Evolutionary conservation across 2,113 vertebrate genomes (phyloP).

Genomic region (Urocynchramus pylzowi): DNA sequence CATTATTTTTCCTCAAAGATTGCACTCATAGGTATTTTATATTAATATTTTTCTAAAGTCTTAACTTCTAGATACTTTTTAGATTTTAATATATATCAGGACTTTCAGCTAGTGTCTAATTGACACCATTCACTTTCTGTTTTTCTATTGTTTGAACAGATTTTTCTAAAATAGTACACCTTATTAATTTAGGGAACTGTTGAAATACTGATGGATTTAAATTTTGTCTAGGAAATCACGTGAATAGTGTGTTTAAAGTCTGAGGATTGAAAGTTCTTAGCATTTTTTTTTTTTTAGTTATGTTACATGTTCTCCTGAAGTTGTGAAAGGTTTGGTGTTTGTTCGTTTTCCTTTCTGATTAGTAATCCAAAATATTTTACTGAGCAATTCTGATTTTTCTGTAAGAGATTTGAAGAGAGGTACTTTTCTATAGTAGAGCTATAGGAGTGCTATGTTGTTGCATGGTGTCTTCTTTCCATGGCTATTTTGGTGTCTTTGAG

Average conservation of each 20-base stretch:
- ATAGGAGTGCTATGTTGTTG: neutral
- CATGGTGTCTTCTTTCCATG: neutral
- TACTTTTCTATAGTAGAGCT: neutral
- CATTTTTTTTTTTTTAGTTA: neutral
- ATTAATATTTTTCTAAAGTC: constrained; percentile 30
- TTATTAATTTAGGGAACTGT: neutral
- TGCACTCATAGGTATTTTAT: constrained; percentile 17
- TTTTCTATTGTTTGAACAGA: neutral
- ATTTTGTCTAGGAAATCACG: neutral
- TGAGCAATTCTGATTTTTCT: neutral
- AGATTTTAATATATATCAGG: neutral
- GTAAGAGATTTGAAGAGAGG: neutral
- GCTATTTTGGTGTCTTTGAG: neutral
- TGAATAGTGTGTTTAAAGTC: neutral
- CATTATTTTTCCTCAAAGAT: constrained; percentile 24
- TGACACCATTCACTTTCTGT: neutral
- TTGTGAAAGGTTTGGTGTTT: neutral
- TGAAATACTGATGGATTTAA: neutral
- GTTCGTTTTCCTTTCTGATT: neutral
- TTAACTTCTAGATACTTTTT: constrained; percentile 7
- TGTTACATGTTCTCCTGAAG: neutral
- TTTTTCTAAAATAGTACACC: neutral
- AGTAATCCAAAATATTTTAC: neutral
- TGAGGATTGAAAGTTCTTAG: neutral
- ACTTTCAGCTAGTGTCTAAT: neutral